Conservation (phyloP, 2,888 invertebrate genomes). For the Cremastobaeus sp. region DNA sequence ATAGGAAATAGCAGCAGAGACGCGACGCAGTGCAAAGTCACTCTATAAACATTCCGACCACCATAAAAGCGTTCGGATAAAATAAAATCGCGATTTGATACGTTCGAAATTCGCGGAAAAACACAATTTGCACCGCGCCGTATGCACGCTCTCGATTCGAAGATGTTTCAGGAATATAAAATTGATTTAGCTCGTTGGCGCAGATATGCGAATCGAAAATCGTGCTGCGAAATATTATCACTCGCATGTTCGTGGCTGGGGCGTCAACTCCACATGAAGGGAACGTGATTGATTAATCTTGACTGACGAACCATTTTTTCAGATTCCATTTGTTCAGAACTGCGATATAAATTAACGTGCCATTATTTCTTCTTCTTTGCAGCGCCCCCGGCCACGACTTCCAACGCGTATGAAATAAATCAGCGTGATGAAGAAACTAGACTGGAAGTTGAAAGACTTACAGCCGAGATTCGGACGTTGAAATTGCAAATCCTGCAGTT, state of each 20-base stretch:
- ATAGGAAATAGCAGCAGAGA: slow-evolving; percentile 53
- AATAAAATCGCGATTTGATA: slow-evolving; percentile 54
- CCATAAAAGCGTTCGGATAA: slow-evolving; percentile 54
- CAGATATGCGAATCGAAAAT: slow-evolving; percentile 27
- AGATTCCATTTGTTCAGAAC: not conserved
- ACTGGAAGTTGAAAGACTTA: slow-evolving; percentile 82
- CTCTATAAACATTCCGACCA: slow-evolving; percentile 62
- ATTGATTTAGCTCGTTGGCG: slow-evolving; percentile 26
- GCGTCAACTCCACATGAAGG: too few relatives aligned
- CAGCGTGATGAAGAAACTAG: slow-evolving; percentile 82
- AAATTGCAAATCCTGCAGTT: slow-evolving; percentile 81
- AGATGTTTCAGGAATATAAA: slow-evolving; percentile 41
- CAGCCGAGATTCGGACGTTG: slow-evolving; percentile 82
- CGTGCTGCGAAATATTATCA: slow-evolving; percentile 6
- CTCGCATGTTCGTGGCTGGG: too few relatives aligned
- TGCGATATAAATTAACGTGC: not conserved
- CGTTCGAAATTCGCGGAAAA: slow-evolving; percentile 37
- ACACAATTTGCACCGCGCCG: slow-evolving; percentile 33
- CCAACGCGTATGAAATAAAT: slow-evolving; percentile 78
- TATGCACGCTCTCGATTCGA: slow-evolving; percentile 15
- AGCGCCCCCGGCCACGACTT: slow-evolving; percentile 73
- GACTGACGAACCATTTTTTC: too few relatives aligned
- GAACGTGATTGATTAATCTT: too few relatives aligned
- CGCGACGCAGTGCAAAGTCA: slow-evolving; percentile 58
- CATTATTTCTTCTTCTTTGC: slow-evolving; percentile 24